Percentiles rank a stretch among this genome's conserved stretches.
Conservation (phyloP, 2,113 vertebrate genomes). For the Haliaeetus leucogaster region DNA sequence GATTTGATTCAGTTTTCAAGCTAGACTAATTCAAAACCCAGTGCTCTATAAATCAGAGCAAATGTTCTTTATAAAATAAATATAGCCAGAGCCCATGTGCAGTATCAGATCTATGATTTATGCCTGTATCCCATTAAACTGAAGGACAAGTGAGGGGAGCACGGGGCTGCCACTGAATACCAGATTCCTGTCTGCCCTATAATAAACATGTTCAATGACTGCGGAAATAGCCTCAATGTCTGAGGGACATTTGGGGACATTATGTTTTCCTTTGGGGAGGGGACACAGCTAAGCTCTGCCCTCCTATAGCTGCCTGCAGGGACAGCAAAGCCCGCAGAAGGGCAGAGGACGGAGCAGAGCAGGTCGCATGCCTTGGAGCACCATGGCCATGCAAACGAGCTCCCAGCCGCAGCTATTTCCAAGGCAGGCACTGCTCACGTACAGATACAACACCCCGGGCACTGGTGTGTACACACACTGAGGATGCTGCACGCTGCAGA, state of each 20-base stretch:
- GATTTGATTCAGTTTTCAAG: constrained; percentile 67
- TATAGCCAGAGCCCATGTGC: constrained; percentile 33
- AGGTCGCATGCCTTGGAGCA: neutral
- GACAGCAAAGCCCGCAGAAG: neutral
- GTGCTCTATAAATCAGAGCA: constrained; percentile 68
- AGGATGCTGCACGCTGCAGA: neutral
- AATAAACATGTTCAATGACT: neutral
- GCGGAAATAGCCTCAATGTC: neutral
- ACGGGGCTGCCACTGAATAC: neutral
- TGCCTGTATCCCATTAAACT: constrained; percentile 44
- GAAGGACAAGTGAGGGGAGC: constrained; percentile 50
- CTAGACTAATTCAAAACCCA: constrained; percentile 64
- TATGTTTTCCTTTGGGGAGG: neutral
- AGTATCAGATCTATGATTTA: constrained; percentile 55
- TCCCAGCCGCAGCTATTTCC: rapidly evolving
- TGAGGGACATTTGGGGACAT: neutral
- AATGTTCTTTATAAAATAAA: constrained; percentile 69
- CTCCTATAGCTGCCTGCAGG: neutral
- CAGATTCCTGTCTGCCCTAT: neutral
- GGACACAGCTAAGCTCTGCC: neutral
- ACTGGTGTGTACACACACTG: rapidly evolving
- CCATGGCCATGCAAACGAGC: rapidly evolving
- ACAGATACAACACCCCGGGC: rapidly evolving
- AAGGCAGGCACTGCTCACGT: rapidly evolving
- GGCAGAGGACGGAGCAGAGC: neutral